Conservation (phyloP, 2,113 vertebrate species). For the Rhea americana region DNA sequence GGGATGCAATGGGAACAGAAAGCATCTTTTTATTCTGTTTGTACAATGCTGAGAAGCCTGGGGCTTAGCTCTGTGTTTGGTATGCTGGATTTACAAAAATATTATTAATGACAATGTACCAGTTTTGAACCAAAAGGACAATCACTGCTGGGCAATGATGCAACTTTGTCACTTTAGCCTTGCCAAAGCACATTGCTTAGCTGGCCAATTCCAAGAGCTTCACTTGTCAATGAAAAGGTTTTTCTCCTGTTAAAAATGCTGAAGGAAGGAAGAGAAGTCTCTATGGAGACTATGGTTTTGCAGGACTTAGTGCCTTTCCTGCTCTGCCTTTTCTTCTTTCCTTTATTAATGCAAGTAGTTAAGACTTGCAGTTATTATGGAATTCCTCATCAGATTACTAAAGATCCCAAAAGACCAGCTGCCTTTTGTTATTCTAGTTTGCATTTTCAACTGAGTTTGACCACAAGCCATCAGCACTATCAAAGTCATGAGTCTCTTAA, state of each 20-base stretch:
- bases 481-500: not conserved
- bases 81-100: not conserved
- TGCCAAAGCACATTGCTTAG: not conserved
- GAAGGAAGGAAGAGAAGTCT: not conserved
- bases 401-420: slow-evolving; percentile 27
- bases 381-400: slow-evolving; percentile 33
- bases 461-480: not conserved
- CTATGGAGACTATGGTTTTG: not conserved
- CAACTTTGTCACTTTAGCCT: not conserved
- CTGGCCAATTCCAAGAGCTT: too few relatives aligned
- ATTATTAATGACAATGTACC: not conserved
- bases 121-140: not conserved
- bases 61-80: not conserved
- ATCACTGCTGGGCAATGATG: not conserved
- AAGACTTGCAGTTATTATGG: slow-evolving; percentile 11
- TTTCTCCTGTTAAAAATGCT: slow-evolving; percentile 2
- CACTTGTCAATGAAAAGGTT: not conserved
- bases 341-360: not conserved
- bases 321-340: not conserved
- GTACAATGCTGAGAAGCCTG: not conserved
- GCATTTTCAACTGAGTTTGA: not conserved
- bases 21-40: not conserved
- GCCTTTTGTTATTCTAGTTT: not conserved
- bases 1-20: not conserved
- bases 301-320: not conserved